phyloP scores from a whole-genome alignment of 1,140 invertebrate species.

The Zaprionus ghesquierei region DNA sequence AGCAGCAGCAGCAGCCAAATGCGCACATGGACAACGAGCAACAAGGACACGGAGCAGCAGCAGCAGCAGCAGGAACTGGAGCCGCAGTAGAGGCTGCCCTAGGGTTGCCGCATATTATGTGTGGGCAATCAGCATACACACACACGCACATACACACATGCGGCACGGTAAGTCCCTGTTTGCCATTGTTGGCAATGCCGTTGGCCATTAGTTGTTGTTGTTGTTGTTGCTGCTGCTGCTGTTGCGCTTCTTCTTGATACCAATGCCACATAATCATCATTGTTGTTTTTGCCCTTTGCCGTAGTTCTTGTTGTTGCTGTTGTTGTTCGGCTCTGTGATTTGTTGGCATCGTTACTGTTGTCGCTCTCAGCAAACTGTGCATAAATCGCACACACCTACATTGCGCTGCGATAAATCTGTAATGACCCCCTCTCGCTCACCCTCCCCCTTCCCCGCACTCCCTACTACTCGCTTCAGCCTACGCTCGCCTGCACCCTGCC shows the following conservation, averaged over 20 bases:
- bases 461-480: neutral
- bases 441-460: neutral
- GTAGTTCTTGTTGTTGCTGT: conserved; percentile 38
- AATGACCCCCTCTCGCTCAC: conserved; percentile 41
- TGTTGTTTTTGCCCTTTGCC: conserved; percentile 28
- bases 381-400: conserved; percentile 78
- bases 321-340: conserved; percentile 60
- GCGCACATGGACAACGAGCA: conserved; percentile 12
- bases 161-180: conserved; percentile 22
- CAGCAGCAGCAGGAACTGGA: neutral
- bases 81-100: neutral
- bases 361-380: conserved; percentile 77
- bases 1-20: conserved; percentile 31
- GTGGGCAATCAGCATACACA: conserved; percentile 37
- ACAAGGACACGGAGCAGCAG: neutral
- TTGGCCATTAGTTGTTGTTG: conserved; percentile 27
- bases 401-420: conserved; percentile 77
- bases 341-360: conserved; percentile 78
- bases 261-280: conserved; percentile 58
- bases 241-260: conserved; percentile 51
- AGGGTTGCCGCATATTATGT: conserved; percentile 11
- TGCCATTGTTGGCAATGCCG: conserved; percentile 46
- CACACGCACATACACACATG: conserved; percentile 21
- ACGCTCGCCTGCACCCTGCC: neutral
- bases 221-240: conserved; percentile 22